Evolutionary conservation across 2,797 vertebrate species (phyloP).

Genomic region (Chromis chromis): DNA sequence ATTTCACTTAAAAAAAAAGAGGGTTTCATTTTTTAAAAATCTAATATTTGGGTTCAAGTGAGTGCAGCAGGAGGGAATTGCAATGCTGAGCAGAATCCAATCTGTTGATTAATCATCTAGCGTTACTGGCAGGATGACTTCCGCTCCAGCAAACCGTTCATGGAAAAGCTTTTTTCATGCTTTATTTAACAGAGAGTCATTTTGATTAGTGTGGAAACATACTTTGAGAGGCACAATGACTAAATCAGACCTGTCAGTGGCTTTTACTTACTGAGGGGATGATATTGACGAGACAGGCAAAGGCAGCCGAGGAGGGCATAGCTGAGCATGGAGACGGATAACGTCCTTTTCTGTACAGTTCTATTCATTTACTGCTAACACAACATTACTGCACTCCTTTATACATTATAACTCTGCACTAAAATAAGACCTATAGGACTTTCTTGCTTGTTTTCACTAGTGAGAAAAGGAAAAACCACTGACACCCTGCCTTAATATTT

Average conservation of each 20-base stretch:
- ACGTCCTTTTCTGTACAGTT: not conserved
- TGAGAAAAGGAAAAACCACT: slow-evolving; percentile 60
- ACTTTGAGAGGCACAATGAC: slow-evolving; percentile 94
- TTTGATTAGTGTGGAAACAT: slow-evolving; percentile 96
- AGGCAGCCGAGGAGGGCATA: slow-evolving; percentile 44
- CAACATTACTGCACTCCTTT: not conserved
- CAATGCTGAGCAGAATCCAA: slow-evolving; percentile 84
- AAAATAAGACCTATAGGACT: not conserved
- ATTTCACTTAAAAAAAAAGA: slow-evolving; percentile 31
- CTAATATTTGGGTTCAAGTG: slow-evolving; percentile 62
- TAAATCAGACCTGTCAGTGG: slow-evolving; percentile 91
- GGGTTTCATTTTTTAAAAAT: slow-evolving; percentile 26
- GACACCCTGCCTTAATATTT: slow-evolving; percentile 85
- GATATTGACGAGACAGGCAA: slow-evolving; percentile 83
- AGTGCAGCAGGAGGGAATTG: slow-evolving; percentile 75
- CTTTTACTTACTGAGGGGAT: slow-evolving; percentile 84
- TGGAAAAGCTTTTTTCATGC: slow-evolving; percentile 98
- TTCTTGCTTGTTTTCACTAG: not conserved
- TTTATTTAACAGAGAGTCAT: slow-evolving; percentile 99
- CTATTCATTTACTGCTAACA: slow-evolving; percentile 5
- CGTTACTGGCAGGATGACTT: slow-evolving; percentile 87
- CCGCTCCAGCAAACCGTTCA: slow-evolving; percentile 91
- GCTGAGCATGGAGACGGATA: slow-evolving; percentile 16
- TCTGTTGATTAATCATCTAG: slow-evolving; percentile 92
- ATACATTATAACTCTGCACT: slow-evolving; percentile 3